Base-by-base conservation (phyloP, 1,140 invertebrate species). In the Venturia canescens region DNA sequence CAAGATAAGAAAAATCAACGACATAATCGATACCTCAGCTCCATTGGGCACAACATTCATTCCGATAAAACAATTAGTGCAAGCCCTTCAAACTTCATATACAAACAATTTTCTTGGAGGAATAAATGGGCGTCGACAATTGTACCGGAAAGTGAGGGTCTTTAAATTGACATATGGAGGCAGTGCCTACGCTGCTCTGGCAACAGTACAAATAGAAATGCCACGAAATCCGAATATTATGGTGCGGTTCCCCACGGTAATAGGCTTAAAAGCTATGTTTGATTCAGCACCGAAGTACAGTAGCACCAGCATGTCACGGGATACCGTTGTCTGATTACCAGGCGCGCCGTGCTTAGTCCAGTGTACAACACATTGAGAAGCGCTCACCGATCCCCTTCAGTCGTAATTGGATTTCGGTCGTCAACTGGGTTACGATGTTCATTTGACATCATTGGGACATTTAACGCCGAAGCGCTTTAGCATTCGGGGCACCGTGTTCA, bases 371-470 rank as follows among this genome's bases (percentile, higher is more conserved):
- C 75, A 85, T 83, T 78, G 74, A 87, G 74, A 84, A 72, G 80
- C 63, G 71, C 83, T 74, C 83, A 77, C 72, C 26, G 67, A 57
- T 67, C 57, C 86, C 88, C 85, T 86, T 84, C 79, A 77, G 74
- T 63, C 48, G 82, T 90, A 89, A 90, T 90, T 89, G 89, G 88
- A 90, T 90, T 89, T 90, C 48, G 82, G 80, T 81, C 79, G 85
- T 77, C 57, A 60, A 60, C 27, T 66, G 74, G 82, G 85, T 85
- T 83, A 78, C 85, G 89, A 90, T 90, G 89, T 89, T 90, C 89
- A 90, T 90, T 90, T 90, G 87, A 89, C 89, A 89, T 90, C 84
- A 87, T 89, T 88, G 86, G 83, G 84, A 86, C 83, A 86, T 87
- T 89, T 89, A 87, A 74, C 66, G 71, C 60, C 13, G 82, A 81